Evolutionary conservation across 2,888 invertebrate species (phyloP).

Genomic region (Polydrusus cervinus): DNA sequence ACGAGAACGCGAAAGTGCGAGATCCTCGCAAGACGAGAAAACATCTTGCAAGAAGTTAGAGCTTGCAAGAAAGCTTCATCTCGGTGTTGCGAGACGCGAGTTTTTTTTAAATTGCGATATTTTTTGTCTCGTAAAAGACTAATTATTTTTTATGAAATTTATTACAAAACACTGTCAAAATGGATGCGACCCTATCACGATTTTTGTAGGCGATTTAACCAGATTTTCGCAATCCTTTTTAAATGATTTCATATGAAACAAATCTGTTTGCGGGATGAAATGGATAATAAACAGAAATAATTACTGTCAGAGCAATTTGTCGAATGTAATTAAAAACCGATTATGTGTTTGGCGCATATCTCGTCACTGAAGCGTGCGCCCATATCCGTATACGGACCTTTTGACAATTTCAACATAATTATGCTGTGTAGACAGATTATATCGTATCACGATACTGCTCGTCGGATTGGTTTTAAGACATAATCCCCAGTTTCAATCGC

Average conservation of each 20-base stretch:
- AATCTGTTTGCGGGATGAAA: constrained; percentile 3
- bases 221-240: not conserved
- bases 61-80: too few species aligned
- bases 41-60: too few species aligned
- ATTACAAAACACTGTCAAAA: too few species aligned
- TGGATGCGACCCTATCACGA: too few species aligned
- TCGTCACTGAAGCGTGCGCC: constrained; percentile 23
- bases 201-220: not conserved
- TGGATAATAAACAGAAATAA: constrained; percentile 26
- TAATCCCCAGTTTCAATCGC: not conserved
- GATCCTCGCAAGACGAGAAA: too few species aligned
- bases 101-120: too few species aligned
- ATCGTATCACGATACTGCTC: not conserved
- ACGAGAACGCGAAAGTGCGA: too few species aligned
- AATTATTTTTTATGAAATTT: too few species aligned
- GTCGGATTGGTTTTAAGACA: not conserved
- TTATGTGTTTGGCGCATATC: constrained; percentile 30
- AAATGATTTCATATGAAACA: not conserved
- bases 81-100: too few species aligned
- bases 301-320: constrained; percentile 29
- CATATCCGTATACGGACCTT: constrained; percentile 18
- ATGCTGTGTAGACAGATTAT: not conserved
- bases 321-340: constrained; percentile 38
- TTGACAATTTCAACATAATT: constrained; percentile 20
- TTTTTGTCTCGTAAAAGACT: too few species aligned